Evolutionary conservation across 2,888 invertebrate species (phyloP).

Genomic region (Perdita meconis): DNA sequence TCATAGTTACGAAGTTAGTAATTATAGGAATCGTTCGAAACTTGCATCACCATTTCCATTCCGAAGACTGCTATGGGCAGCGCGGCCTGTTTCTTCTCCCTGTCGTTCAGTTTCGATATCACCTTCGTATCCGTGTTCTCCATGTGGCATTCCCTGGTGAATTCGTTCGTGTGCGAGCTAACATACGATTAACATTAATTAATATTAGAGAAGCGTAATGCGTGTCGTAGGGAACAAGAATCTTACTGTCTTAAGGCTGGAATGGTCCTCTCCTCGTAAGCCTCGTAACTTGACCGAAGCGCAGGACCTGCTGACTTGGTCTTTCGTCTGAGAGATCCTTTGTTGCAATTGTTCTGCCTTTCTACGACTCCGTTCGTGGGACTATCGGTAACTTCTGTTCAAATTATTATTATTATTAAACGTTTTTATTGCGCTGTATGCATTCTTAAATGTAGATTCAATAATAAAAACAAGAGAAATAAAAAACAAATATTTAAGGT

Average conservation of each 20-base stretch:
- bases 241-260: constrained; percentile 94
- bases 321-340: constrained; percentile 87
- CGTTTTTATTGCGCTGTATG: too few species aligned
- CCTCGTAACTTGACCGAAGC: constrained; percentile 89
- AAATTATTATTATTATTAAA: too few species aligned
- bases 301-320: constrained; percentile 84
- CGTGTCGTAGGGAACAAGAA: not conserved
- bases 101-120: constrained; percentile 88
- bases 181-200: constrained; percentile 64
- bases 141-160: constrained; percentile 89
- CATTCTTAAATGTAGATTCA: too few species aligned
- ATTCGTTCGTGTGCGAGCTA: constrained; percentile 94
- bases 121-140: constrained; percentile 85
- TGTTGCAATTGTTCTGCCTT: constrained; percentile 79
- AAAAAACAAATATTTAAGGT: too few species aligned
- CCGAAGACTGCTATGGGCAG: constrained; percentile 96
- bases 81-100: constrained; percentile 94
- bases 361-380: constrained; percentile 85
- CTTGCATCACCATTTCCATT: constrained; percentile 89
- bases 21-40: constrained; percentile 8
- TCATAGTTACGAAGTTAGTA: not conserved
- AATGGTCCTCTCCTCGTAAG: constrained; percentile 93
- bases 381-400: constrained; percentile 83
- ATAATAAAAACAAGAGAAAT: too few species aligned
- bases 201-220: not conserved